Evolutionary conservation across 2,797 vertebrate species (phyloP), one percentile per base, ranked within the genome.

Genomic region (Crypturellus tataupa): DNA sequence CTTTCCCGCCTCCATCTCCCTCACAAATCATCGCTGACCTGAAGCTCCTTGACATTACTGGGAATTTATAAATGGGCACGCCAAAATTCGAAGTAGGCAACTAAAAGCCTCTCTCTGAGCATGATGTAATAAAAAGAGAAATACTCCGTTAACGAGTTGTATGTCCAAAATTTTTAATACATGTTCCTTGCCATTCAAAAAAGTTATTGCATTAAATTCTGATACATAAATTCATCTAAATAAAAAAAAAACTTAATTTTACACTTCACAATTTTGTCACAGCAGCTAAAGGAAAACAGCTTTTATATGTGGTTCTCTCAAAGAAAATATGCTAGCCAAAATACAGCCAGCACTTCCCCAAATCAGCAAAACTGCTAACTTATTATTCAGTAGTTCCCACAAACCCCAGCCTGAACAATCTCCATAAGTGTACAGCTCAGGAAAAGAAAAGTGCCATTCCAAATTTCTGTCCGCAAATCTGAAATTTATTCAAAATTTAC

Each of bases 131-230:
- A 89, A 73, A 79, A 92, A 0, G 53, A 75, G 60, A 78, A 85
- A 51, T 42, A 80, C 37, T 85, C 3, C 18, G 39, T 24, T 33
- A 47, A 51, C 6, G 21, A 27, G 10, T 17, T 67, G 2, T 60
- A 81, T 6, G 42, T 49, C 67, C 55, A 72, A 56, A 85, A 83
- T 33, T 69, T 95, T 92, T 89, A 91, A 87, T 93, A 46, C 37
- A 27, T 14, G 33, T 20, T 81, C 35, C 63, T 79, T 12, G 11
- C n/a, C 67, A n/a, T 40, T 76, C 72, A 79, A 63, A 79, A 89
- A 94, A 79, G 24, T 87, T 95, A 79, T 10, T 73, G 80, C 80
- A 93, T 81, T 81, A 72, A 85, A 78, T 69, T 77, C 33, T 63
- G 80, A 91, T 46, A 91, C 42, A 90, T 69, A 90, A 56, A 79